Conservation (phyloP, 2,888 invertebrate species). For the Tribolium freemani region DNA sequence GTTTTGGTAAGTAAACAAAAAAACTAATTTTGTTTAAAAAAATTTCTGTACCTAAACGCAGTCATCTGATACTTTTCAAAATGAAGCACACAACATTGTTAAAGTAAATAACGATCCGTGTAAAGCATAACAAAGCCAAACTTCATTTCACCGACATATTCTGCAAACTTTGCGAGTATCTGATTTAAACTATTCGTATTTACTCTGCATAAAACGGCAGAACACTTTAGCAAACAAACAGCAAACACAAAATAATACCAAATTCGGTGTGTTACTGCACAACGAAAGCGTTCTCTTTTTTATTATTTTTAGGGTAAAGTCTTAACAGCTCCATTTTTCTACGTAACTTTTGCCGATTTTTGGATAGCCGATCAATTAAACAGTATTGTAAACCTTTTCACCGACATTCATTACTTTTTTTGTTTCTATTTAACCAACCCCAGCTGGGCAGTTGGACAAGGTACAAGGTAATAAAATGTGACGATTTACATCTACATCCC, state of each 20-base stretch:
- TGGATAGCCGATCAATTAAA: constrained; percentile 99
- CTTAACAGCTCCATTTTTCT: constrained; percentile 91
- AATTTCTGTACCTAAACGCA: no score
- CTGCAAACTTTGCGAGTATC: background rate
- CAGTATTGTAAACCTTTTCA: constrained; percentile 88
- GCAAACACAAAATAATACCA: no score
- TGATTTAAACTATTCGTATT: no score
- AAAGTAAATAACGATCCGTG: background rate
- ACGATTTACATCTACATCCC: background rate
- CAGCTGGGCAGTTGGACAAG: constrained; percentile 77
- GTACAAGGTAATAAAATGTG: constrained; percentile 58
- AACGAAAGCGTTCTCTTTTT: background rate
- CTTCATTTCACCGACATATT: background rate
- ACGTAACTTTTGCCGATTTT: constrained; percentile 97
- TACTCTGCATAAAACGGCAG: no score
- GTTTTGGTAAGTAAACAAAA: constrained; percentile 79
- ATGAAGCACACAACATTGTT: background rate
- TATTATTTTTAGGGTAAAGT: constrained; percentile 79
- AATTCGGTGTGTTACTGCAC: no score
- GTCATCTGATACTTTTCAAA: no score
- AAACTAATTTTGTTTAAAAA: background rate
- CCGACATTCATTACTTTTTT: constrained; percentile 94
- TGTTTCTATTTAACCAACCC: constrained; percentile 91
- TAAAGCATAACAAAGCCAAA: no score
- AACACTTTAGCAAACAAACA: no score